Percentiles rank a stretch among this genome's conserved stretches.
phyloP scores from a whole-genome alignment of 2,113 vertebrate species.

The Aptenodytes patagonicus region DNA sequence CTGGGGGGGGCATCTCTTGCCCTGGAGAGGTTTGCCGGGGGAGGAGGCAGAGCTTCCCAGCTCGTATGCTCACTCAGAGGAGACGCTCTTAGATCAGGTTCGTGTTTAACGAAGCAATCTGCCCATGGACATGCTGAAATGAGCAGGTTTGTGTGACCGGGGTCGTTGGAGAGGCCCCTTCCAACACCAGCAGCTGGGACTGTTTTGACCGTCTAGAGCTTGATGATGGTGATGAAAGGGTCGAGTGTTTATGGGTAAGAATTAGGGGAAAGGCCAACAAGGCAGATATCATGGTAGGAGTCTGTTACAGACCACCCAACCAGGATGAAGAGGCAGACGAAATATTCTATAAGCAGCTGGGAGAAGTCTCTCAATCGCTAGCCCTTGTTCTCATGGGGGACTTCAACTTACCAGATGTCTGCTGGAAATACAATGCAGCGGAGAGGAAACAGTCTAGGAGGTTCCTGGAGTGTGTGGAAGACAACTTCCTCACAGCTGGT shows the following conservation, averaged over 20 bases:
- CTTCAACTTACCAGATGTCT: not conserved
- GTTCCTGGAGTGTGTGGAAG: not conserved
- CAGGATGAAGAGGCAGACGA: not conserved
- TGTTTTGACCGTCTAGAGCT: not conserved
- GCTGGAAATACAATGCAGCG: not conserved
- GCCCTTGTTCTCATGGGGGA: not conserved
- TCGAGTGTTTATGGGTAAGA: not conserved
- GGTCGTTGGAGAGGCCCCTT: not conserved
- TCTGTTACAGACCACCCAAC: not conserved
- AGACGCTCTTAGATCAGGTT: not conserved
- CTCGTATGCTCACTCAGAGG: rapidly evolving
- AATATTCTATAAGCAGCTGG: not conserved
- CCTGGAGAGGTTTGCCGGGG: not conserved
- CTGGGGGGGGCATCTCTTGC: not conserved
- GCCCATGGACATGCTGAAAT: not conserved
- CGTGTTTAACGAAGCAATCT: not conserved
- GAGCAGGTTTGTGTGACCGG: not conserved
- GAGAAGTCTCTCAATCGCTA: no score
- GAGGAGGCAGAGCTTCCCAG: not conserved
- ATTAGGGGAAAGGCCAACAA: not conserved
- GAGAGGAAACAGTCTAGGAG: no score
- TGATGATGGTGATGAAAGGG: not conserved
- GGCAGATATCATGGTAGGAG: not conserved
- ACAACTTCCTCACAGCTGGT: no score
- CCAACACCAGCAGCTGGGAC: not conserved